Percentiles rank a stretch among this genome's conserved stretches.
Conservation (phyloP, 2,888 invertebrate genomes). For the Temnothorax ravouxi region DNA sequence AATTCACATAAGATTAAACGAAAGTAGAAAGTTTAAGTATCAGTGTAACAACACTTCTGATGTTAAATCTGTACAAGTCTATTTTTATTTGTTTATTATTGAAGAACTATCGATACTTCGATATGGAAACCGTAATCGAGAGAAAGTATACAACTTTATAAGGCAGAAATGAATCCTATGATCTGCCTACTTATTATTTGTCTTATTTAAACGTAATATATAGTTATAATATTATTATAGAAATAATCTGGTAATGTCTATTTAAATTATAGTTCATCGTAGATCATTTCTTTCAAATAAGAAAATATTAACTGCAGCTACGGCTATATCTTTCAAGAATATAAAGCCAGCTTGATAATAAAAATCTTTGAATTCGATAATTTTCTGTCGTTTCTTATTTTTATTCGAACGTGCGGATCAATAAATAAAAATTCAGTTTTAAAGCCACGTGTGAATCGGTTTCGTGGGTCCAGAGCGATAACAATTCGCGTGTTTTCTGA, state of each 20-base stretch:
- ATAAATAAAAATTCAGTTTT: background rate
- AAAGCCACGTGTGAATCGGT: background rate
- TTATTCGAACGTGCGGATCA: background rate
- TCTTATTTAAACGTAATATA: background rate
- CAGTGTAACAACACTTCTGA: background rate
- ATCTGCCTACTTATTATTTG: background rate
- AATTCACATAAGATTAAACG: background rate
- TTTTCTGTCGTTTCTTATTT: background rate
- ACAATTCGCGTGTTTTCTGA: background rate
- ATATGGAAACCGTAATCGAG: slow-evolving; percentile 7
- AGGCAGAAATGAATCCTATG: background rate
- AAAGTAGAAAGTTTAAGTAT: slow-evolving; percentile 12
- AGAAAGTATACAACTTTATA: background rate
- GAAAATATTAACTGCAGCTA: background rate
- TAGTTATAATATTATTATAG: background rate
- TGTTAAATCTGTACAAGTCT: background rate
- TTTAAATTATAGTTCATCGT: background rate
- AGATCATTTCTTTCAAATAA: background rate
- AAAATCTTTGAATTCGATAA: background rate
- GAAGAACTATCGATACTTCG: background rate
- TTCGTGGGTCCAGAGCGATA: background rate
- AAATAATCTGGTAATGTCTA: background rate
- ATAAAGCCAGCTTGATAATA: background rate
- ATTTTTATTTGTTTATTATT: background rate
- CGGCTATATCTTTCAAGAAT: background rate